Base-by-base conservation (phyloP, 1,140 invertebrate species). In the Panonychus citri region DNA sequence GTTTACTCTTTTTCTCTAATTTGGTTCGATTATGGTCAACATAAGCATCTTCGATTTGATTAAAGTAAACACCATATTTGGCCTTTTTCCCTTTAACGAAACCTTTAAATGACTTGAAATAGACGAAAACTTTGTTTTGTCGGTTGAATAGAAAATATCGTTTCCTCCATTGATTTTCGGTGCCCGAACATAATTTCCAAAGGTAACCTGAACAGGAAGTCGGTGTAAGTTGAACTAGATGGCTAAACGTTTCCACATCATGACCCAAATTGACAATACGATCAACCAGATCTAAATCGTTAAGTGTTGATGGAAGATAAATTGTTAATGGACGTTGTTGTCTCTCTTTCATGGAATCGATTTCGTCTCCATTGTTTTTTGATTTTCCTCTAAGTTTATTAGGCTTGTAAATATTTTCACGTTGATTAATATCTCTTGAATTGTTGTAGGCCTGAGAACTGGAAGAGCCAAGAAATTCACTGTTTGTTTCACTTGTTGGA, bases 41-140 rank as follows among this genome's bases (percentile, higher is more conserved):
- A 68, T 94, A 96, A 27, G 96, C 90, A 71, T 95, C 89, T 72
- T 91, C 85, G 60, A 97, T 95, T 40, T 59, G 54, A 21, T 59
- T 54, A 21, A 59, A 59, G 39, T 52, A 53, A 25, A 59, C 58
- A 24, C 58, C 55, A 43, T 49, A 56, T 37, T 50, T 50, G 7
- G 57, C 40, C n/a, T 59, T 43, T 25, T 53, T 55, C 17, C 5
- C 42, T 53, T 59, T 59, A 13, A 30, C 30, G 25, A 56, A 59
- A 37, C n/a, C 4, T 40, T 30, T 56, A 42, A 57, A 37, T 21
- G 57, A 34, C 15, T 52, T 27, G 39, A 27, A 59, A 26, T 59
- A 59, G n/a, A 59, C 28, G 27, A 59, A 56, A 3, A 59, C 46
- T 37, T 59, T 59, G n/a, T 24, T 21, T 19, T 43, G 19, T 25